Percentiles rank a stretch among this genome's conserved stretches.
phyloP scores from a whole-genome alignment of 2,797 vertebrate genomes.

The Pseudomugil tenellus region DNA sequence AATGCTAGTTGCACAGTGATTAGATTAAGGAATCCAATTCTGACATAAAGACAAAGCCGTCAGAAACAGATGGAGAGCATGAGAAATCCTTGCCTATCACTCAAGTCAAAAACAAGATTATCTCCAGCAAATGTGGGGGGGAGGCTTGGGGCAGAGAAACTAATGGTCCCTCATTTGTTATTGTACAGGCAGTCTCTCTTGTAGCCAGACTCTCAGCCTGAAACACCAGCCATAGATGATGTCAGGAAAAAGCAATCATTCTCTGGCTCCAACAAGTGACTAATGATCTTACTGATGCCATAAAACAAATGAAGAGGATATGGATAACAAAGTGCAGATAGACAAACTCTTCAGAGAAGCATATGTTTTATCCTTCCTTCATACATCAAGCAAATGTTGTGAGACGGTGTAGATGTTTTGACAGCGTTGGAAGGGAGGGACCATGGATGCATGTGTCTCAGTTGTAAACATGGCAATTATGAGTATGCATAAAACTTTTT shows the following conservation, averaged over 20 bases:
- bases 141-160: constrained; percentile 25
- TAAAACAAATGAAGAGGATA: constrained; percentile 69
- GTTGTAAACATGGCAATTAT: constrained; percentile 46
- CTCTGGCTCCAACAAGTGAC: constrained; percentile 62
- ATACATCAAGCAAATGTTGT: constrained; percentile 69
- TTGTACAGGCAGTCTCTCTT: constrained; percentile 57
- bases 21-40: constrained; percentile 78
- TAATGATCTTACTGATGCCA: constrained; percentile 62
- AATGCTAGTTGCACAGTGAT: constrained; percentile 46
- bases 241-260: constrained; percentile 67
- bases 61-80: constrained; percentile 72
- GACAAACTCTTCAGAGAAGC: constrained; percentile 53
- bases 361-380: constrained; percentile 54
- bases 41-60: constrained; percentile 68
- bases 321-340: constrained; percentile 69
- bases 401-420: constrained; percentile 43
- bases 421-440: constrained; percentile 29
- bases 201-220: constrained; percentile 56
- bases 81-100: constrained; percentile 70
- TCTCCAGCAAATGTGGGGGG: constrained; percentile 52
- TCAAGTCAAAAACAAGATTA: constrained; percentile 78
- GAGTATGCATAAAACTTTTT: neutral
- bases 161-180: constrained; percentile 51
- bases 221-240: constrained; percentile 62
- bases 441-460: neutral